Evolutionary conservation across 2,113 vertebrate species (phyloP).

Genomic region (Sarotherodon lohbergeri): DNA sequence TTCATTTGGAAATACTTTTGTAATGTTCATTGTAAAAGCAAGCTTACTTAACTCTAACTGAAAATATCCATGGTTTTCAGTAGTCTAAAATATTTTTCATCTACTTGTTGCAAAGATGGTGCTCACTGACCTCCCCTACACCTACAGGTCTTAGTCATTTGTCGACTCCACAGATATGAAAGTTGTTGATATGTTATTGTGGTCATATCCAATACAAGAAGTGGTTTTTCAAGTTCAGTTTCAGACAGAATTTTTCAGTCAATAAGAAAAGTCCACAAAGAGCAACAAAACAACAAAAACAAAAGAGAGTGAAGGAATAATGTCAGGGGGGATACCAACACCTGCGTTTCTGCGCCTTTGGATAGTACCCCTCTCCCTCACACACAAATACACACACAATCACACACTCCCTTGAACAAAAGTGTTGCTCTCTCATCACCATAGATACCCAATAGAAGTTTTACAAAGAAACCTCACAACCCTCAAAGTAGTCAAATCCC

Average conservation of each 20-base stretch:
- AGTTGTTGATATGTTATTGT: not conserved
- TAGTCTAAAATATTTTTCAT: not conserved
- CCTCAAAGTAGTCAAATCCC: conserved; percentile 46
- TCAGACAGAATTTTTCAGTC: not conserved
- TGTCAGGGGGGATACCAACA: conserved; percentile 15
- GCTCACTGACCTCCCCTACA: not conserved
- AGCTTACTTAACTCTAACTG: not conserved
- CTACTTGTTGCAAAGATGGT: not conserved
- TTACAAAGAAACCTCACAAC: conserved; percentile 31
- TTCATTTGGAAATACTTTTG: not conserved
- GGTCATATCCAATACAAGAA: not conserved
- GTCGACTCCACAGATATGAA: not conserved
- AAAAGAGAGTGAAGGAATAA: not conserved
- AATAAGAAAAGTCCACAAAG: conserved; percentile 2
- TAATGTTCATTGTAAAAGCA: not conserved
- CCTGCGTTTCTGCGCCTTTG: conserved; percentile 48
- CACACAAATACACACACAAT: not conserved
- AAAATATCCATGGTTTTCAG: not conserved
- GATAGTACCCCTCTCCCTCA: conserved; percentile 17
- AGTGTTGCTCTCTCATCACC: conserved; percentile 39
- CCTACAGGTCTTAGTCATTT: not conserved
- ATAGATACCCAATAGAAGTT: conserved; percentile 46
- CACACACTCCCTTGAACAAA: conserved; percentile 17
- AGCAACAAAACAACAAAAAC: conserved; percentile 12
- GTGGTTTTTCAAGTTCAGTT: not conserved